Evolutionary conservation across 2,113 vertebrate species (phyloP).

Genomic region (Sialia sialis): DNA sequence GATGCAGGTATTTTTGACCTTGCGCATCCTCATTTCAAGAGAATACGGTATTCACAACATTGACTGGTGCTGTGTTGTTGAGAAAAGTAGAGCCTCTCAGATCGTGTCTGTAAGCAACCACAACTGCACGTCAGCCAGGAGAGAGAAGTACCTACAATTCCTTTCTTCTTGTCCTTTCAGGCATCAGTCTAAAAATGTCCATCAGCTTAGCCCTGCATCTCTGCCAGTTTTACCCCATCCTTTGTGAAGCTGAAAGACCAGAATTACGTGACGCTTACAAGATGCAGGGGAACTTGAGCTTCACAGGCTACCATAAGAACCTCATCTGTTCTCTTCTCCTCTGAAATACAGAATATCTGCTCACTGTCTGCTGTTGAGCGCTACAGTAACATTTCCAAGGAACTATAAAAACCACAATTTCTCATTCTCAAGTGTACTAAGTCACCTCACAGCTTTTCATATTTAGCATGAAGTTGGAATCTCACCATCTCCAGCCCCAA

Average conservation of each 20-base stretch:
- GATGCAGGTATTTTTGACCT: not conserved
- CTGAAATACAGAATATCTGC: not conserved
- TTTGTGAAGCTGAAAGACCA: not conserved
- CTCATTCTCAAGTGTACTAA: not conserved
- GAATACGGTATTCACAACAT: not conserved
- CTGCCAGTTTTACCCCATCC: not conserved
- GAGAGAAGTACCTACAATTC: not conserved
- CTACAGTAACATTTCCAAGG: not conserved
- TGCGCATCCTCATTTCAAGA: not conserved
- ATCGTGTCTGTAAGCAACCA: not conserved
- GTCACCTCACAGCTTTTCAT: not conserved
- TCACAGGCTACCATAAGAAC: not conserved
- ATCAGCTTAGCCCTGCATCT: not conserved
- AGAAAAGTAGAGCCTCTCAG: not conserved
- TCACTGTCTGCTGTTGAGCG: not conserved
- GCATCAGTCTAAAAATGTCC: not conserved
- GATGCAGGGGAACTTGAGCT: not conserved
- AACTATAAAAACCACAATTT: not conserved
- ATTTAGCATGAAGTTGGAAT: not conserved
- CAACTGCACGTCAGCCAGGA: not conserved
- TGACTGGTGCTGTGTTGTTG: not conserved
- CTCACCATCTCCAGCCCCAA: not conserved
- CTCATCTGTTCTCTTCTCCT: not conserved
- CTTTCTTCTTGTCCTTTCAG: not conserved
- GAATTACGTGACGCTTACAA: not conserved